Base-by-base conservation (phyloP, 2,797 vertebrate species). In the Okamejei kenojei region DNA sequence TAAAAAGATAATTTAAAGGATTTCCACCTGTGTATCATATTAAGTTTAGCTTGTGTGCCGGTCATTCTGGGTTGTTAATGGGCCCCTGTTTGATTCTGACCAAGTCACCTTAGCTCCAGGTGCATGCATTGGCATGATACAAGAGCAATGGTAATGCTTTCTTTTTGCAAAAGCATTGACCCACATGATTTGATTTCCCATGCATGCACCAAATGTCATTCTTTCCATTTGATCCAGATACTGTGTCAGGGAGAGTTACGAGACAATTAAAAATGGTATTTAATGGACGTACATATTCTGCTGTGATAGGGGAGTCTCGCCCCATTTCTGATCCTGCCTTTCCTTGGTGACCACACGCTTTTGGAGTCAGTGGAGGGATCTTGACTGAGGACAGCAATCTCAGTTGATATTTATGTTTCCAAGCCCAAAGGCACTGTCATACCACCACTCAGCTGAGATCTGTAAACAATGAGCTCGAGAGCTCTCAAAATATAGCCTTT, bases 21-120 rank as follows among this genome's bases (percentile, higher is more conserved):
- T 19, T 54, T 32, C n/a, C 61, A 88, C 84, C 84, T 88, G 84
- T 21, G n/a, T 65, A 63, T 88, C n/a, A 63, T 65, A 35, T 88
- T 65, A n/a, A 68, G 84, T 68, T 68, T 68, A 32, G 32, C n/a
- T 32, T 86, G 82, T 82, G 80, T 86, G 26, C 1, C 17, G 8
- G 82, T 86, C 58, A 86, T 58, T 68, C 84, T 88, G 65, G 71
- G 17, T 32, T 88, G 61, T 17, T 68, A 35, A 32, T 65, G 61
- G 61, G 32, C n/a, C 7, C 45, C n/a, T 68, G 61, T 68, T 88
- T 68, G 63, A 88, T 88, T 63, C 63, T 88, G 84, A 88, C 84
- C 68, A 63, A 88, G 63, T 88, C 84, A 88, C 61, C 84, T 35
- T 88, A 19, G 61, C n/a, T 88, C 84, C 17, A 88, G 84, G 61